Conservation (phyloP, 2,888 invertebrate species). For the Villa cingulata region DNA sequence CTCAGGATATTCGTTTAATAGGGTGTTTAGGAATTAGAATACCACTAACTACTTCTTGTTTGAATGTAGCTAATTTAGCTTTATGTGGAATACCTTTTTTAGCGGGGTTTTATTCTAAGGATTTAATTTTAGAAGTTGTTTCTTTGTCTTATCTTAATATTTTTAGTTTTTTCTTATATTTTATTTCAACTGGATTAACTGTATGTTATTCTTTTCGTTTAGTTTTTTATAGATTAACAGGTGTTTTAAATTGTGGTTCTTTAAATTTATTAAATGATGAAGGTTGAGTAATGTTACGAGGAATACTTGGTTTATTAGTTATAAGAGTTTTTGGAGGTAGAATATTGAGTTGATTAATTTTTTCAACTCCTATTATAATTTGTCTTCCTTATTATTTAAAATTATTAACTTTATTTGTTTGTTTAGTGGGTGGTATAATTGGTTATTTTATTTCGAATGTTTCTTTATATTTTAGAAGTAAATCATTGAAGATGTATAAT, state of each 20-base stretch:
- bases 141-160: conserved; percentile 41
- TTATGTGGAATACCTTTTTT: conserved; percentile 52
- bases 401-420: conserved; percentile 41
- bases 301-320: conserved; percentile 28
- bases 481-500: conserved; percentile 32
- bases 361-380: conserved; percentile 41
- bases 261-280: conserved; percentile 41
- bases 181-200: conserved; percentile 43
- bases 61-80: conserved; percentile 45
- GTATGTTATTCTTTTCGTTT: conserved; percentile 44
- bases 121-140: conserved; percentile 46
- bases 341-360: conserved; percentile 42
- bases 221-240: conserved; percentile 41
- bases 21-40: conserved; percentile 38
- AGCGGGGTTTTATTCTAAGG: conserved; percentile 51
- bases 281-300: conserved; percentile 38
- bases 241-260: conserved; percentile 35
- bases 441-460: conserved; percentile 38
- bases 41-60: conserved; percentile 37
- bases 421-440: conserved; percentile 33
- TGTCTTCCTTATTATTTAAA: conserved; percentile 41
- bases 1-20: conserved; percentile 54
- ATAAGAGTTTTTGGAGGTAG: conserved; percentile 39
- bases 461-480: conserved; percentile 35
- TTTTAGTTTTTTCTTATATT: conserved; percentile 41